phyloP scores from a whole-genome alignment of 1,140 invertebrate genomes.

The Solenopsis invicta region DNA sequence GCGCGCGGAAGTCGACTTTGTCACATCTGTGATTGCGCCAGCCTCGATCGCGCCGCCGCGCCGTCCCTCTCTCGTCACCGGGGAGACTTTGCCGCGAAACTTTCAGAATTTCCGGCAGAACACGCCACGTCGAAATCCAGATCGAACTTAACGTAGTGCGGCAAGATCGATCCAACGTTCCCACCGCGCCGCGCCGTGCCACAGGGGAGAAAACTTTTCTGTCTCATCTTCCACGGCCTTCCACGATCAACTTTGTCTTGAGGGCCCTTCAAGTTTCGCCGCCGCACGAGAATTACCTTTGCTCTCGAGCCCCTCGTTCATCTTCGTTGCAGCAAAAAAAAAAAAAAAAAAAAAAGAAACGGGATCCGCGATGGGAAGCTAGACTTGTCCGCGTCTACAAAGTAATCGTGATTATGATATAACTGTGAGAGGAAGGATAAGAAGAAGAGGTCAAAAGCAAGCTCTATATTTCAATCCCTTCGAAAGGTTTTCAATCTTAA shows the following conservation, averaged over 20 bases:
- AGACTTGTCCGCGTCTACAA: conserved; percentile 2
- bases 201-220: conserved; percentile 65
- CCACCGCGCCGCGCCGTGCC: not conserved
- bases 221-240: conserved; percentile 38
- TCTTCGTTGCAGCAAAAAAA: not conserved
- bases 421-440: not conserved
- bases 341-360: not conserved
- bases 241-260: conserved; percentile 71
- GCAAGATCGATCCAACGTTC: conserved; percentile 66
- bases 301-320: conserved; percentile 51
- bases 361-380: not conserved
- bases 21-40: conserved; percentile 63
- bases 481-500: not conserved
- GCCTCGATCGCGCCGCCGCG: not conserved
- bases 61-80: conserved; percentile 1
- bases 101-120: conserved; percentile 67
- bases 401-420: conserved; percentile 34
- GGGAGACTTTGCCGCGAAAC: conserved; percentile 58
- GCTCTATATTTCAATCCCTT: not conserved
- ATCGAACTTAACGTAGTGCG: conserved; percentile 57
- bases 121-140: conserved; percentile 42
- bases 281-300: conserved; percentile 70
- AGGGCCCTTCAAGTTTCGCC: conserved; percentile 60
- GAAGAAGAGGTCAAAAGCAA: not conserved
- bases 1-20: conserved; percentile 49